phyloP scores from a whole-genome alignment of 2,797 vertebrate genomes.

The Falco cherrug region DNA sequence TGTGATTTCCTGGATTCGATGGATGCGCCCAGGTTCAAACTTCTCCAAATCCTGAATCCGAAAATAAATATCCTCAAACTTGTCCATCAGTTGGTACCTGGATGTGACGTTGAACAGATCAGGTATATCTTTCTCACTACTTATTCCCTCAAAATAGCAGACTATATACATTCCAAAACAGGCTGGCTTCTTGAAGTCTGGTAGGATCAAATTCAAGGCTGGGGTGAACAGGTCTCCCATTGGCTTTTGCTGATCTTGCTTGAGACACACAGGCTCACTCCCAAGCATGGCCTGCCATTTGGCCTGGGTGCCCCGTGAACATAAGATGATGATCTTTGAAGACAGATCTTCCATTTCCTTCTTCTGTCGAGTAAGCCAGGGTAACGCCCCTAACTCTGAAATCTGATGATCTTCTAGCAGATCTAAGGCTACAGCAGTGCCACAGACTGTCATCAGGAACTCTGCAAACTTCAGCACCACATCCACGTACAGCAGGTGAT shows the following conservation, averaged over 20 bases:
- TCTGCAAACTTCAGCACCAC: constrained; percentile 90
- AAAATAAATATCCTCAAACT: constrained; percentile 93
- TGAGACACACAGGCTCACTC: constrained; percentile 74
- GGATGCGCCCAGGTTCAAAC: constrained; percentile 86
- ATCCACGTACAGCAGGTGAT: constrained; percentile 88
- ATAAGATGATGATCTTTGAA: constrained; percentile 91
- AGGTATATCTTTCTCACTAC: constrained; percentile 82
- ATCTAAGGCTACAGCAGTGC: constrained; percentile 88
- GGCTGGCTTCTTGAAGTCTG: constrained; percentile 87
- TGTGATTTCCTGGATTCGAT: constrained; percentile 81
- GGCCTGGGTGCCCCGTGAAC: constrained; percentile 88
- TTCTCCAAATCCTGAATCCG: constrained; percentile 90
- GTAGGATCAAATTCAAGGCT: constrained; percentile 88
- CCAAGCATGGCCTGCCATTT: constrained; percentile 94
- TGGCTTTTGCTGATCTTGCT: constrained; percentile 82
- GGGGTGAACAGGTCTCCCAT: constrained; percentile 89
- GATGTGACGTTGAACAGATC: constrained; percentile 87
- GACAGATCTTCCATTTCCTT: constrained; percentile 80
- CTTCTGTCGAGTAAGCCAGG: constrained; percentile 90
- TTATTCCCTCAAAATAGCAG: constrained; percentile 89
- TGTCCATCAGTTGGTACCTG: constrained; percentile 90
- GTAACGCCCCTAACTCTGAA: constrained; percentile 82
- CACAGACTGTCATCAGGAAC: constrained; percentile 89
- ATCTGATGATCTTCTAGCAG: constrained; percentile 85
- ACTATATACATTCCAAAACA: constrained; percentile 89